These are phyloP conservation scores for Bombycilla garrulus DNA, from an alignment of 2,113 vertebrate species.

Conservation along the genomic window DNA sequence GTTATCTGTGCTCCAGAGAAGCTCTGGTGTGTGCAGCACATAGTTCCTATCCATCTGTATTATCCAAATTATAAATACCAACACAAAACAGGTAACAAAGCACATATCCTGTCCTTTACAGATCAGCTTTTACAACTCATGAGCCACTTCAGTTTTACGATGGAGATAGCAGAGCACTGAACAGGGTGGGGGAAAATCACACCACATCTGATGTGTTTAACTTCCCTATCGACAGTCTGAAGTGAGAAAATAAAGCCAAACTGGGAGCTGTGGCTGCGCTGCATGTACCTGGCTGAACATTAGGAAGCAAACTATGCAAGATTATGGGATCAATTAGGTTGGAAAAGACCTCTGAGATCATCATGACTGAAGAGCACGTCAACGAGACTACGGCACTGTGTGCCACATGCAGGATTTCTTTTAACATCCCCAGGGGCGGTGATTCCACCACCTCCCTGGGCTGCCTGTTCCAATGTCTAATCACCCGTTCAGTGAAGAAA, in stretches of 20 bases:
- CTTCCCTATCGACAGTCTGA: neutral
- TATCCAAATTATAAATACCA: neutral
- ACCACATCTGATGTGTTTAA: neutral
- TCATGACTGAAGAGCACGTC: neutral
- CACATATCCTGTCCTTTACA: neutral
- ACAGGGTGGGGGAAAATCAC: fast-evolving
- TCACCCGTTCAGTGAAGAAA: neutral
- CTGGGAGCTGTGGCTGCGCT: neutral
- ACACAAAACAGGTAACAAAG: neutral
- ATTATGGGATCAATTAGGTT: neutral
- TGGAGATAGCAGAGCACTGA: neutral
- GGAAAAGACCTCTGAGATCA: neutral
- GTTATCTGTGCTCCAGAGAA: fast-evolving
- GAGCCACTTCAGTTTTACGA: neutral
- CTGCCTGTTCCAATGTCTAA: neutral
- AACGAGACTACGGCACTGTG: neutral
- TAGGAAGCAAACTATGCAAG: neutral
- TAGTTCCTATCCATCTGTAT: neutral
- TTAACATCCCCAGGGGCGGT: neutral
- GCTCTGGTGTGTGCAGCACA: neutral
- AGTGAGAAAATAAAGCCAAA: neutral
- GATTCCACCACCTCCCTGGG: neutral
- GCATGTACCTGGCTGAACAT: neutral
- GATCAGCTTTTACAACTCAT: neutral
- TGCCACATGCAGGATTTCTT: neutral